Conservation (phyloP, 2,113 vertebrate genomes). For the Monopterus albus region DNA sequence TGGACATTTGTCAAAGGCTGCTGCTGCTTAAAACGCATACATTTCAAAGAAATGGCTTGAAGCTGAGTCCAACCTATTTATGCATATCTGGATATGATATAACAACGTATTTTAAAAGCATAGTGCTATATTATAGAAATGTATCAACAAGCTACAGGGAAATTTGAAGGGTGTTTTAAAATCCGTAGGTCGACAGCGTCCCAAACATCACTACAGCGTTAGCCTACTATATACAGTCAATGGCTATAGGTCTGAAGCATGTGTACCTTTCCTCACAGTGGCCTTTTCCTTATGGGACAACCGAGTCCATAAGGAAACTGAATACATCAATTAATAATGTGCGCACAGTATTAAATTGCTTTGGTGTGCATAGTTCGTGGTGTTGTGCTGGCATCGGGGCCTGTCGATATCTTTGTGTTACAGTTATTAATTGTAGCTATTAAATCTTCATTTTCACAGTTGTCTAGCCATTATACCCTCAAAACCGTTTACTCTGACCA, state of each 20-base stretch:
- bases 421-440: constrained; percentile 81
- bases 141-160: too few species aligned
- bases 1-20: constrained; percentile 50
- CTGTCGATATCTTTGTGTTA: constrained; percentile 75
- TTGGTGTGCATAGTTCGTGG: constrained; percentile 50
- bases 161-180: too few species aligned
- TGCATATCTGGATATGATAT: constrained; percentile 3
- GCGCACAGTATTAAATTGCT: constrained; percentile 54
- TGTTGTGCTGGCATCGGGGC: constrained; percentile 39
- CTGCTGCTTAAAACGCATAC: constrained; percentile 12
- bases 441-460: constrained; percentile 82
- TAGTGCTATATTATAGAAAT: not conserved
- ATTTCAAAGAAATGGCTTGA: constrained; percentile 46
- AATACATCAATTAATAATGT: constrained; percentile 77
- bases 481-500: constrained; percentile 72
- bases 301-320: constrained; percentile 65
- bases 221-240: not conserved
- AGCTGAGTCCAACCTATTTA: too few species aligned
- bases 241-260: constrained; percentile 8
- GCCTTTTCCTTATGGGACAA: constrained; percentile 52
- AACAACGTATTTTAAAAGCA: constrained; percentile 21
- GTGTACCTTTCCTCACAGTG: constrained; percentile 18
- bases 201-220: not conserved
- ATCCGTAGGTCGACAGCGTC: too few species aligned
- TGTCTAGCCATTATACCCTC: constrained; percentile 69